Conservation (phyloP, 2,888 invertebrate species). For the Eurytoma californica region DNA sequence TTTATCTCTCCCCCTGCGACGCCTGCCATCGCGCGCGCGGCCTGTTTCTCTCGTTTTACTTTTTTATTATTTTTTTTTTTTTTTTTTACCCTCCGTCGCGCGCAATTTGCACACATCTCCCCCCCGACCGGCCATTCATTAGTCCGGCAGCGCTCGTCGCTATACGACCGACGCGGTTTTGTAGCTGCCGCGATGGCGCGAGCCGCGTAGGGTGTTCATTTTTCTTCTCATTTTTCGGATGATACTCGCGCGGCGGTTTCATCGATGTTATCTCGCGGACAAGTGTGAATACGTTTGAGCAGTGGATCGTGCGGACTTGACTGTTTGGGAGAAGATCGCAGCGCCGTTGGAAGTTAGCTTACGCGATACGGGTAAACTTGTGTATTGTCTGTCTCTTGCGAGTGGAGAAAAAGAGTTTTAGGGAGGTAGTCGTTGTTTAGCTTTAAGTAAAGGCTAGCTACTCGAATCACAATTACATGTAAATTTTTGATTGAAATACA, state of each 20-base stretch:
- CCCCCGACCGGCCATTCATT: neutral
- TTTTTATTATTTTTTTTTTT: conserved; percentile 8
- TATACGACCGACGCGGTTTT: neutral
- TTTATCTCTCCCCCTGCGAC: neutral
- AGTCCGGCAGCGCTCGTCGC: neutral
- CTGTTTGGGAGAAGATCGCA: neutral
- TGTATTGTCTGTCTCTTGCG: too few relatives aligned
- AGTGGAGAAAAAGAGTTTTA: too few relatives aligned
- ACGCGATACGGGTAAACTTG: neutral
- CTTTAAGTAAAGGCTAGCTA: too few relatives aligned
- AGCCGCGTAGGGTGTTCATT: neutral
- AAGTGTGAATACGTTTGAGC: neutral
- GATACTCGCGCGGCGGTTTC: neutral
- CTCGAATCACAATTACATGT: too few relatives aligned
- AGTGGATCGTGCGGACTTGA: neutral
- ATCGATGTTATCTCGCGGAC: neutral
- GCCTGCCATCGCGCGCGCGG: neutral
- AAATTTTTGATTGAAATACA: too few relatives aligned
- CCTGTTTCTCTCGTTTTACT: too few relatives aligned
- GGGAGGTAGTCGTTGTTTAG: too few relatives aligned
- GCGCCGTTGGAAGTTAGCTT: neutral
- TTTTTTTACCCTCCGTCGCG: neutral
- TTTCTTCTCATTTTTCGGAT: neutral
- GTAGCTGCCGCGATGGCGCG: neutral
- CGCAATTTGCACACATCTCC: conserved; percentile 15